Percentiles rank a stretch among this genome's conserved stretches.
phyloP scores from a whole-genome alignment of 2,113 vertebrate genomes.

The Antechinus flavipes region DNA sequence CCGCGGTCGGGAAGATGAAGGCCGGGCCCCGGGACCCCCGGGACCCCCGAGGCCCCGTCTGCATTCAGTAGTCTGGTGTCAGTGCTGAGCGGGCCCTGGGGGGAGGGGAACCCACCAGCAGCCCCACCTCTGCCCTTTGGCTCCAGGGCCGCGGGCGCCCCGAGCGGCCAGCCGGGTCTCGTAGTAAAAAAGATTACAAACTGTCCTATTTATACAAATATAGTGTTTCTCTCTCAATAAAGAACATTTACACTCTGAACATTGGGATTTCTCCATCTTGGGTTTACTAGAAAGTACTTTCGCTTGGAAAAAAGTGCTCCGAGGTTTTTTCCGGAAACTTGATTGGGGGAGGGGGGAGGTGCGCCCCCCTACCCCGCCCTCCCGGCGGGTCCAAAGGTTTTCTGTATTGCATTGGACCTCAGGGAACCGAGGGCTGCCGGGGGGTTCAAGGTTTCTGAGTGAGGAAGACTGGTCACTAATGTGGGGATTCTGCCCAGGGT shows the following conservation, averaged over 20 bases:
- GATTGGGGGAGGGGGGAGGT: background rate
- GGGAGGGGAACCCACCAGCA: background rate
- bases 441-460: background rate
- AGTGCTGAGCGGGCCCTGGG: background rate
- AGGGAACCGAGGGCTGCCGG: background rate
- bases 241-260: constrained; percentile 59
- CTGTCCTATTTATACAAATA: constrained; percentile 67
- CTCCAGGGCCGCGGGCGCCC: background rate
- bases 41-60: background rate
- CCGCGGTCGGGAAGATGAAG: background rate
- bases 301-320: constrained; percentile 77
- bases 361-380: too few species aligned
- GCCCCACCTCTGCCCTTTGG: background rate
- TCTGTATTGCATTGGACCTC: background rate
- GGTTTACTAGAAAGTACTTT: constrained; percentile 72
- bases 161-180: constrained; percentile 9
- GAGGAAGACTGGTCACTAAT: background rate
- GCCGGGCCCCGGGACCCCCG: background rate
- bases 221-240: constrained; percentile 53
- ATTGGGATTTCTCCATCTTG: constrained; percentile 52
- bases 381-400: background rate
- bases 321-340: constrained; percentile 22
- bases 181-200: constrained; percentile 59
- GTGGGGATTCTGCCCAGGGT: background rate
- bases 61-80: background rate